Evolutionary conservation across 2,888 invertebrate genomes (phyloP).

Genomic region (Mycalesis mineus): DNA sequence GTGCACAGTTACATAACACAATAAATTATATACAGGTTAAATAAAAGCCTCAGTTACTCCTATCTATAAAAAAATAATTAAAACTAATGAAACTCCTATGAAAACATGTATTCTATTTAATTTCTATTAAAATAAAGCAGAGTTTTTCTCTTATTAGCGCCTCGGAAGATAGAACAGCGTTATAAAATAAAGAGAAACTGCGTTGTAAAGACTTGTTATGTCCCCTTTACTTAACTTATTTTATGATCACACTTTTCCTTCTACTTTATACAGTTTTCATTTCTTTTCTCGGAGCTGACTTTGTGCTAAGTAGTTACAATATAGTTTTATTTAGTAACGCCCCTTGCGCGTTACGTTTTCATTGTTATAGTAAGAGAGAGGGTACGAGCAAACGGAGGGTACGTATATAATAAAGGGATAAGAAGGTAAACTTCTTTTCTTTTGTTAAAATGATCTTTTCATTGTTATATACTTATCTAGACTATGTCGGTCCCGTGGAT

Average conservation of each 20-base stretch:
- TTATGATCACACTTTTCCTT: neutral
- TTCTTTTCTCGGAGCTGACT: neutral
- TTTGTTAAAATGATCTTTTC: too few species aligned
- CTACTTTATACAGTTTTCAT: constrained; percentile 1
- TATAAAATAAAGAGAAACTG: neutral
- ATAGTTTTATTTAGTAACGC: neutral
- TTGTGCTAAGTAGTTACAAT: neutral
- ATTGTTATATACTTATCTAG: too few species aligned
- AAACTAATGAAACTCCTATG: too few species aligned
- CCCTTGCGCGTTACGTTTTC: neutral
- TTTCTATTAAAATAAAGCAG: too few species aligned
- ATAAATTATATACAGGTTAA: too few species aligned
- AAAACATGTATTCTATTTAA: too few species aligned
- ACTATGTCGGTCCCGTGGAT: too few species aligned
- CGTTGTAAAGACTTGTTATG: neutral
- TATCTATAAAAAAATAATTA: too few species aligned
- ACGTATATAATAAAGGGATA: neutral
- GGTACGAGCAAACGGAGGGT: neutral
- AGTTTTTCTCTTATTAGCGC: neutral
- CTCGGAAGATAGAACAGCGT: neutral
- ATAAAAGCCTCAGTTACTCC: too few species aligned
- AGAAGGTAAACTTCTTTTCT: neutral
- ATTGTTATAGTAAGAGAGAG: neutral
- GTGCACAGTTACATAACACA: too few species aligned
- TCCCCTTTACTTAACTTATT: neutral